Evolutionary conservation across 2,888 invertebrate genomes (phyloP), one percentile per base, ranked within the genome.

Genomic region (Dryocosmus kuriphilus): DNA sequence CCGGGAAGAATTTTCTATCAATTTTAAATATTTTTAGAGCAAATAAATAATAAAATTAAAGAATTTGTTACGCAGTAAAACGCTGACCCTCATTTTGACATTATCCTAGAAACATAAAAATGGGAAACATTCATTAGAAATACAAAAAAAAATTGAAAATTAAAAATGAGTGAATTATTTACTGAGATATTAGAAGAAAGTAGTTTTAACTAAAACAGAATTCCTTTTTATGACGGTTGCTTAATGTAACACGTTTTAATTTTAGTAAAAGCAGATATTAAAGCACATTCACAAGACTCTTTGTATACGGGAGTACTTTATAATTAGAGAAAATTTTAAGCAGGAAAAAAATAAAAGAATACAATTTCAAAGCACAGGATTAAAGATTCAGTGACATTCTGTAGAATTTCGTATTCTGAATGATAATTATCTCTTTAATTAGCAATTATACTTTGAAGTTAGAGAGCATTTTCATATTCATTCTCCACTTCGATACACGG

Each of bases 341-440:
- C n/a, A 22, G 51, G 6, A 51, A 8, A 9, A 8, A 8, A 51
- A n/a, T 2, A 9, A n/a, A 51, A 22, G 16, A 3, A 3, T 19
- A 63, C 22, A 32, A 1, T 35, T 35, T 22, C 2, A 51, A 51
- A 9, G 8, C n/a, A n/a, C 9, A 22, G 16, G 9, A 9, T 51
- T 51, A 2, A 51, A 51, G n/a, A 9, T 61, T 32, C 2, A 30
- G 61, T 32, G 19, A 16, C 7, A 61, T 14, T 27, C 60, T 14
- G 16, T 60, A 7, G 6, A 60, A 27, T 60, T 16, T 60, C 7
- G 27, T 60, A 16, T 60, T 27, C 60, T 27, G 14, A 11, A 61
- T 24, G 30, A 27, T 32, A 61, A 61, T 61, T 61, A 61, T 61
- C 27, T 46, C 67, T 38, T 46, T 46, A 67, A 67, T 67, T 67